A percentile compares a stretch with the other conserved stretches of the same genome.
Evolutionary conservation across 1,140 invertebrate species (phyloP).

Genomic region (Episyrphus balteatus): DNA sequence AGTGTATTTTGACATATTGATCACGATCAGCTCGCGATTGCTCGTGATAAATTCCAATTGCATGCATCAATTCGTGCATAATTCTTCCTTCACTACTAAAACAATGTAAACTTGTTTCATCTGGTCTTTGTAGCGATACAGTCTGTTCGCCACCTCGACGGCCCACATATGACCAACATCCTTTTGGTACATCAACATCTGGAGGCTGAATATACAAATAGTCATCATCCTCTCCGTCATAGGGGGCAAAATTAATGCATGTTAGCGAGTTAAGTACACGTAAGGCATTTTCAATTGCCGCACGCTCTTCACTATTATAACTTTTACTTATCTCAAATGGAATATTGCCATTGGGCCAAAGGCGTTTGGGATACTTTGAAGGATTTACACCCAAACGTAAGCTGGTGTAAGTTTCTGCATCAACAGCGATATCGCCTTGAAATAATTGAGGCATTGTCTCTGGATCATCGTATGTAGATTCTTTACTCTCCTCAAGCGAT

Average conservation of each 20-base stretch:
- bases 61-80: conserved; percentile 77
- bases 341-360: conserved; percentile 58
- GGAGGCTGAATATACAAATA: conserved; percentile 59
- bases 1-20: conserved; percentile 58
- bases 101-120: conserved; percentile 48
- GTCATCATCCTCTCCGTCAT: conserved; percentile 51
- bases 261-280: conserved; percentile 58
- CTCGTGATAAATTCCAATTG: conserved; percentile 77
- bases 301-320: conserved; percentile 41
- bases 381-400: conserved; percentile 54
- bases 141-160: conserved; percentile 44
- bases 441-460: conserved; percentile 55
- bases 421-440: conserved; percentile 56
- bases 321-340: conserved; percentile 56
- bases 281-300: conserved; percentile 48
- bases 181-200: conserved; percentile 50
- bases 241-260: conserved; percentile 58
- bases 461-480: conserved; percentile 40
- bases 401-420: conserved; percentile 40
- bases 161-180: conserved; percentile 75
- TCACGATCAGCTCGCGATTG: conserved; percentile 73
- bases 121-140: conserved; percentile 42
- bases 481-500: too few relatives aligned
- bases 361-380: conserved; percentile 39
- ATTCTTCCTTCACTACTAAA: conserved; percentile 57